phyloP scores from a whole-genome alignment of 2,113 vertebrate genomes.

The Pygoscelis adeliae region DNA sequence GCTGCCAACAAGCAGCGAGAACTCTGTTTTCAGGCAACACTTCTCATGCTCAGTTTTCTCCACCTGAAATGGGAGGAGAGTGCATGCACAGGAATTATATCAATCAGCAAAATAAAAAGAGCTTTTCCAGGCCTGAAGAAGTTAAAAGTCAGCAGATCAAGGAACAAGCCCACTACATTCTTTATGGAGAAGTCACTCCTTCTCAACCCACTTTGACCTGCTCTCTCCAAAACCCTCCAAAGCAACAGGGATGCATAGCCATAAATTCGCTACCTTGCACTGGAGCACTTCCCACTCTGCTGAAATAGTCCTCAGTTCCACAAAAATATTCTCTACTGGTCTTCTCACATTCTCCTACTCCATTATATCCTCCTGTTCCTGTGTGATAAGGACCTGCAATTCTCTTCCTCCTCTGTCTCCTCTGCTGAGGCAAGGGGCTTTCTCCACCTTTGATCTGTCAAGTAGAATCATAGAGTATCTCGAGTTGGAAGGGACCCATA shows the following conservation, averaged over 20 bases:
- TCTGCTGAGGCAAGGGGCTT: background rate
- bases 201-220: background rate
- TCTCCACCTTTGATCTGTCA: background rate
- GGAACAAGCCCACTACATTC: too few species aligned
- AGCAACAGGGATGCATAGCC: background rate
- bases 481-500: background rate
- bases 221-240: background rate
- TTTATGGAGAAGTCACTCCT: background rate
- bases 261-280: conserved; percentile 49
- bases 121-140: background rate
- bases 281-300: conserved; percentile 57
- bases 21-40: too few species aligned
- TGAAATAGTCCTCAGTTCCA: conserved; percentile 29
- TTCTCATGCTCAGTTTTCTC: conserved; percentile 59
- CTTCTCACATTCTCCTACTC: background rate
- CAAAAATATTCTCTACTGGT: conserved; percentile 26
- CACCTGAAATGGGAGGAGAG: conserved; percentile 36
- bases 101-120: background rate
- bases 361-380: background rate
- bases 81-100: background rate
- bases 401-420: background rate
- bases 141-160: background rate
- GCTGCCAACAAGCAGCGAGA: too few species aligned
- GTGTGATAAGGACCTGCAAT: background rate
- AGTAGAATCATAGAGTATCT: background rate